Evolutionary conservation across 1,140 invertebrate species (phyloP).

Genomic region (Drosophila pallidifrons): DNA sequence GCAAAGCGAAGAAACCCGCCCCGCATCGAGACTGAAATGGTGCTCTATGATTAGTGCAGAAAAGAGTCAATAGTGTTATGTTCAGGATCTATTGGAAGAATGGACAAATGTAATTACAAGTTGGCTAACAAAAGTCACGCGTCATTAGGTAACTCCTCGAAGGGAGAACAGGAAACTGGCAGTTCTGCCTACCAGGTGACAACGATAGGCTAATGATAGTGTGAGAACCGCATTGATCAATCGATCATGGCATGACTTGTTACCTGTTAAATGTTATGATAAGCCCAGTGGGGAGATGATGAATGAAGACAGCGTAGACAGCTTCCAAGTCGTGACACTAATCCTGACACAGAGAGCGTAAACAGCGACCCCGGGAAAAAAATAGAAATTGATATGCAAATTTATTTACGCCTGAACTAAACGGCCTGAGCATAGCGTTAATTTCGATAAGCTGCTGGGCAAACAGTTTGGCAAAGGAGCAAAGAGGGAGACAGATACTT

Average conservation of each 20-base stretch:
- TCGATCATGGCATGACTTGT: conserved; percentile 52
- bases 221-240: conserved; percentile 28
- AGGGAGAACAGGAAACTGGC: background rate
- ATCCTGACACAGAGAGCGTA: conserved; percentile 51
- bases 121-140: conserved; percentile 58
- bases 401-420: conserved; percentile 78
- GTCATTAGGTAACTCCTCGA: conserved; percentile 63
- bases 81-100: conserved; percentile 15
- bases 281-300: conserved; percentile 47
- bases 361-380: conserved; percentile 24
- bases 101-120: conserved; percentile 53
- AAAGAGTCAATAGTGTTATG: conserved; percentile 62
- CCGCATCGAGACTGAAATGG: background rate
- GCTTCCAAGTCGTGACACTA: conserved; percentile 60
- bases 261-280: conserved; percentile 47
- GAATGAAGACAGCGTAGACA: conserved; percentile 53
- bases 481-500: conserved; percentile 40
- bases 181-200: conserved; percentile 41
- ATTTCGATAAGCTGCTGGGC: conserved; percentile 70
- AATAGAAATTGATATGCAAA: conserved; percentile 71
- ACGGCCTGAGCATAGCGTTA: conserved; percentile 50
- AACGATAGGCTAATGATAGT: conserved; percentile 38
- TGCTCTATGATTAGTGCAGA: conserved; percentile 60
- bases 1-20: conserved; percentile 15
- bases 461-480: conserved; percentile 45